Base-by-base conservation (phyloP, 2,113 vertebrate genomes). In the Piaya cayana region DNA sequence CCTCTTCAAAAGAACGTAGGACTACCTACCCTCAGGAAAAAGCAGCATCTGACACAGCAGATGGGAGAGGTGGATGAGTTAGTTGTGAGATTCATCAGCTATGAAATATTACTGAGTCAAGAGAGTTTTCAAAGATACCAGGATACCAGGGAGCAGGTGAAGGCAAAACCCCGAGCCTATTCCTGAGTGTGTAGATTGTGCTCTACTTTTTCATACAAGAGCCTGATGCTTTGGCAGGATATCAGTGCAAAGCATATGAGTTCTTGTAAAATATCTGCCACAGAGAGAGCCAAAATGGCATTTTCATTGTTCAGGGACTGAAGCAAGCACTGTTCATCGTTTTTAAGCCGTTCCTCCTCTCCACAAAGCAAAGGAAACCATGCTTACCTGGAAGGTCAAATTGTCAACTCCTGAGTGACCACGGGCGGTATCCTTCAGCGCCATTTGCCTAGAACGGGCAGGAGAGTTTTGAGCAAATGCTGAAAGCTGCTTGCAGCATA, bases 361-460 rank as follows among this genome's bases (percentile, higher is more conserved):
- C 42, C 49, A n/a, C 13, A 76, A 58, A 77, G 27, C 50, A 77
- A 81, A 86, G 3, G 22, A 88, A 86, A 84, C 8, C 9, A 13
- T 1, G 1, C 97, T 97, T 91, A 98, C 98, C 98, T 97, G 97
- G 82, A 97, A 98, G 49, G 86, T 78, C 29, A 80, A 11, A 55
- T 98, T 98, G 67, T 55, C 50, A 55, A 47, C 37, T 76, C 88
- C 97, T 50, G 39, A 21, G 15, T 2, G n/a, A 50, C 70, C 85
- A 27, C 3, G 1, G 17, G 18, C 23, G n/a, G 36, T 27, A 11
- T 63, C 60, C 12, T 16, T 81, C 82, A 97, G 64, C 56, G 97
- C 96, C 95, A 97, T 69, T 8, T 19, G 11, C 47, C 27, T 83
- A 16, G 12, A 14, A 11, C 2, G 9, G 21, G 30, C 59, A 63